These are phyloP conservation scores for Semotilus atromaculatus DNA, from an alignment of 2,797 vertebrate species.

Conservation along the genomic window DNA sequence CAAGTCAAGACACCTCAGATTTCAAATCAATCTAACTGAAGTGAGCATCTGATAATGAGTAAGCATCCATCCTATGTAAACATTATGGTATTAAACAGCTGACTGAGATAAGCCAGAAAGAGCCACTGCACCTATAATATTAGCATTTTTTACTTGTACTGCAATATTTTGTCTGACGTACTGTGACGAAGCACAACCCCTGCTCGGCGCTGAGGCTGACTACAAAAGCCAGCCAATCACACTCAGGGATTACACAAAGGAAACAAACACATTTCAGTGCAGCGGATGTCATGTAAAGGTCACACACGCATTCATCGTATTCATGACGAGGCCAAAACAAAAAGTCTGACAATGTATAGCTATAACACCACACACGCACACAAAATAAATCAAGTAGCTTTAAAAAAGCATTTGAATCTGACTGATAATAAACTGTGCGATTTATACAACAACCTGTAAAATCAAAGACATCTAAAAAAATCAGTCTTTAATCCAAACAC, in stretches of 20 bases:
- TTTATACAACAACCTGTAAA: no score
- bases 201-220: conserved; percentile 35
- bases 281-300: conserved; percentile 44
- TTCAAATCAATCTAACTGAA: conserved; percentile 12
- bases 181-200: conserved; percentile 31
- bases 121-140: background rate
- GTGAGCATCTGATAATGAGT: conserved; percentile 7
- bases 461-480: no score
- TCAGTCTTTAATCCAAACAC: no score
- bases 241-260: conserved; percentile 8
- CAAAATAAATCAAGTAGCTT: background rate
- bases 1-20: background rate
- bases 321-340: conserved; percentile 13
- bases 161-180: conserved; percentile 31
- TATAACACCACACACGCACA: conserved; percentile 7
- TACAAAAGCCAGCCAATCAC: conserved; percentile 53
- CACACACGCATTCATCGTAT: conserved; percentile 35
- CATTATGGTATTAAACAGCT: conserved; percentile 20
- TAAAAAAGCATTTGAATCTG: background rate
- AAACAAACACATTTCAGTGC: conserved; percentile 15
- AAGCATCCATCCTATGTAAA: conserved; percentile 28
- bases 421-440: background rate
- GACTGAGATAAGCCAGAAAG: background rate
- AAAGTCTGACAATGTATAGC: background rate
- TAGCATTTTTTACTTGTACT: background rate